Evolutionary conservation across 2,888 invertebrate genomes (phyloP), one percentile per base, ranked within the genome.

Genomic region (Acleris emargana): DNA sequence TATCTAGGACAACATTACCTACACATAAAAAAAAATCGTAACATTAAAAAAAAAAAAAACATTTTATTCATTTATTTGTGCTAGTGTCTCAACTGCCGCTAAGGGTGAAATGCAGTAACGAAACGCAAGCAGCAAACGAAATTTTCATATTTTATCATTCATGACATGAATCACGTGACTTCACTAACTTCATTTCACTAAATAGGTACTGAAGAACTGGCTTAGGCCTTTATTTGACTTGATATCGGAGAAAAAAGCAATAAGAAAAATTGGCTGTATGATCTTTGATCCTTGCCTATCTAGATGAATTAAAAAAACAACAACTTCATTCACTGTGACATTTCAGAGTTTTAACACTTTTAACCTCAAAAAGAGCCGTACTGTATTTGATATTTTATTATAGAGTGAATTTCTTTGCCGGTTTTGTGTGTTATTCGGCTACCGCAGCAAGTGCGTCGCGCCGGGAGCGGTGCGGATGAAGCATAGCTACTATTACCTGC

Each of bases 401-500:
- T 52, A 13, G 16, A 66, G 38, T 18, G n/a, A 55, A 9, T 38
- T 47, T 66, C 1, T n/a, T 60, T 43, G 28, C 38, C 7, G 13
- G 25, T 28, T 38, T 42, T 2, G n/a, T 32, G 7, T 53, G 25
- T 47, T 38, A 16, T 3, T 9, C 25, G 42, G 16, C n/a, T 20
- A 20, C 25, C 28, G 17, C 51, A 47, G 57, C 20, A 22, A 50
- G 60, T 52, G 52, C 57, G 22, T 38, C 9, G 51, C 17, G 22
- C 2, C 17, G 28, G 9, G 4, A 9, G 7, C 67, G 9, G 25
- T 20, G 50, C 73, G 69, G 63, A 82, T 82, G 82, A 74, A 63
- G 51, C 62, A 71, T 59, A 78, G 72, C 28, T 84, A 84, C 72
- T 85, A 84, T 71, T 88, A 88, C 68, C 73, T 89, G 67, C 78